phyloP scores from a whole-genome alignment of 2,888 invertebrate genomes.

The Anaspis maculata region DNA sequence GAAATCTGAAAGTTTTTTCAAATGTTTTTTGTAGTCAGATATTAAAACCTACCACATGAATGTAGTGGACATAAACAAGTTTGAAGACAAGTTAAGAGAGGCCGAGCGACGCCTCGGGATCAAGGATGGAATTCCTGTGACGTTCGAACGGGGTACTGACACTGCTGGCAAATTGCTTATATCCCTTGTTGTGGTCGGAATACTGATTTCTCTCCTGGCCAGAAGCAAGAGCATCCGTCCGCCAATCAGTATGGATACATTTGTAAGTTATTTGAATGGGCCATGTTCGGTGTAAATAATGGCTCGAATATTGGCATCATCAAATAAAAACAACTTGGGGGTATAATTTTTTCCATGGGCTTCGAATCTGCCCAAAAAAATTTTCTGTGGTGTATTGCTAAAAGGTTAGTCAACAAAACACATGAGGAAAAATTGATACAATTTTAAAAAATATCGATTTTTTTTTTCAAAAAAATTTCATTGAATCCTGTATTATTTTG shows the following conservation, averaged over 20 bases:
- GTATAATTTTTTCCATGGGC: too few species aligned
- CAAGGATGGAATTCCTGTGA: slow-evolving; percentile 71
- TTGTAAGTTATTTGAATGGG: too few species aligned
- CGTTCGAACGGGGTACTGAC: slow-evolving; percentile 74
- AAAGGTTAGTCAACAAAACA: too few species aligned
- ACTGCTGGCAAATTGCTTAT: slow-evolving; percentile 63
- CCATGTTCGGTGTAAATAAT: too few species aligned
- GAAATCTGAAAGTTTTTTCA: too few species aligned
- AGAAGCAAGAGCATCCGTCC: slow-evolving; percentile 58
- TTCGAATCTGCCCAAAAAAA: too few species aligned
- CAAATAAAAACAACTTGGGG: too few species aligned
- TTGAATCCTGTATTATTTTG: background rate
- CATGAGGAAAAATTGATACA: too few species aligned
- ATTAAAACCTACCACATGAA: slow-evolving; percentile 74
- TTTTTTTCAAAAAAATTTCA: too few species aligned
- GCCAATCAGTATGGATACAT: slow-evolving; percentile 67
- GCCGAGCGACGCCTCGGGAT: slow-evolving; percentile 77
- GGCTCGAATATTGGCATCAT: too few species aligned
- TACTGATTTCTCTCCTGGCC: slow-evolving; percentile 59
- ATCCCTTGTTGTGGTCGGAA: slow-evolving; percentile 57
- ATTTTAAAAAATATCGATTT: too few species aligned
- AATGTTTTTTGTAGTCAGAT: slow-evolving; percentile 43
- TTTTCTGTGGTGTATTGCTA: too few species aligned
- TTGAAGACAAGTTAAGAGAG: slow-evolving; percentile 84
- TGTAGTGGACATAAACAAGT: slow-evolving; percentile 72